Conservation (phyloP, 2,797 vertebrate species). For the Melanotaenia nigrans region DNA sequence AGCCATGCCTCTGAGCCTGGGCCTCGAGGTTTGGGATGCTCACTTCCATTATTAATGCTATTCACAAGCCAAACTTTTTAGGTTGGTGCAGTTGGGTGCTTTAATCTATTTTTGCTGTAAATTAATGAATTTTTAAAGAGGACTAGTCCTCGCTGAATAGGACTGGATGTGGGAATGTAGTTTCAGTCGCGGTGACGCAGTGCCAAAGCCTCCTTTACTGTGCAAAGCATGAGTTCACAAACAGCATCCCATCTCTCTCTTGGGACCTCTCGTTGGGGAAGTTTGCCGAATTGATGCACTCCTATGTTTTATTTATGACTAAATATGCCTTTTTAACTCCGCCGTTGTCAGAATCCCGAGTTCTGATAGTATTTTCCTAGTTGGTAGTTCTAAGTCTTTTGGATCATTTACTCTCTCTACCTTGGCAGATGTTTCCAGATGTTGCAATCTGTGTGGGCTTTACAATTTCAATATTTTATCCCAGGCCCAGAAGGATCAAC, state of each 20-base stretch:
- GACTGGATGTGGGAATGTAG: slow-evolving; percentile 73
- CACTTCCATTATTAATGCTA: slow-evolving; percentile 83
- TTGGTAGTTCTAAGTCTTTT: slow-evolving; percentile 63
- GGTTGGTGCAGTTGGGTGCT: slow-evolving; percentile 77
- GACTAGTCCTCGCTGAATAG: slow-evolving; percentile 76
- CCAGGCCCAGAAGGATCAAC: slow-evolving; percentile 50
- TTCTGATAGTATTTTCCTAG: slow-evolving; percentile 69
- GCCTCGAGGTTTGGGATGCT: slow-evolving; percentile 75
- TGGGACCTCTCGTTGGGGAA: slow-evolving; percentile 75
- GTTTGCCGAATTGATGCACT: slow-evolving; percentile 77
- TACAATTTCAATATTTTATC: slow-evolving; percentile 70
- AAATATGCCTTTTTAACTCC: slow-evolving; percentile 80
- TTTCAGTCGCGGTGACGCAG: slow-evolving; percentile 69
- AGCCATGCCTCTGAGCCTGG: slow-evolving; percentile 71
- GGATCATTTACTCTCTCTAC: slow-evolving; percentile 67
- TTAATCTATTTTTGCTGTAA: slow-evolving; percentile 86
- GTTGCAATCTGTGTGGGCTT: slow-evolving; percentile 73
- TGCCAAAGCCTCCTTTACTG: slow-evolving; percentile 73
- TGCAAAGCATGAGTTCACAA: slow-evolving; percentile 79
- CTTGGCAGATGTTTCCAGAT: slow-evolving; percentile 77
- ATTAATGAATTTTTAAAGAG: slow-evolving; percentile 86
- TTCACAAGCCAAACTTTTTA: slow-evolving; percentile 83
- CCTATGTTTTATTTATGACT: slow-evolving; percentile 85
- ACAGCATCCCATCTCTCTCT: slow-evolving; percentile 73
- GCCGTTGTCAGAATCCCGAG: slow-evolving; percentile 73